Base-by-base conservation (phyloP, 1,140 invertebrate genomes). In the Aphaenogaster rudis region DNA sequence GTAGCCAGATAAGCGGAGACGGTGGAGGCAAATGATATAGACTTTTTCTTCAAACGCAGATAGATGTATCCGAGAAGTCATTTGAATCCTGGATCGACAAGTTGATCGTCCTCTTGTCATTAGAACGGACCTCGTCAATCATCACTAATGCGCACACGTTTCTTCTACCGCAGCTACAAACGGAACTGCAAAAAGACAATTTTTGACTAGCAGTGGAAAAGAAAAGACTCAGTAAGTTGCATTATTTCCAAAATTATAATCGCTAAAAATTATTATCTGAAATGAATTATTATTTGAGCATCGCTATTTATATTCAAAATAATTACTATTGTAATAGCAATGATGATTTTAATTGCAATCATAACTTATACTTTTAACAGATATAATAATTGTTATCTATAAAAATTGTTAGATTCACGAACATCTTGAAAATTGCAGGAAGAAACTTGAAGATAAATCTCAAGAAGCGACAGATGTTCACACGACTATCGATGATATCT, bases 1-100 rank as follows among this genome's bases (percentile, higher is more conserved):
- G 59, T 17, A 39, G n/a, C 1, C 5, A 80, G 84, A 86, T 86
- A 86, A 86, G 21, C 21, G 3, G 9, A 50, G 13, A 59, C 6
- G n/a, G 28, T 67, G 9, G 9, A 64, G 11, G 9, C 36, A 13
- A 67, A 17, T 81, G 52, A 81, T 81, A 69, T 15, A 33, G 50
- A 6, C 11, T 79, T 28, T 67, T 21, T n/a, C 11, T 86, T 67
- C 48, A 69, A 69, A 81, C 39, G 17, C 17, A 86, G 48, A 17
- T 42, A 50, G 48, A 39, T 17, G 63, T 45, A 33, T 4, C 5
- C 42, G 63, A 67, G 48, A 13, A 67, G 9, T 79, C 42, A 80
- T 36, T 80, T n/a, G 57, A 15, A n/a, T 42, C 2, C 17, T 45
- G 33, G n/a, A 36, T 39, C 33, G 39, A 39, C 13, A 28, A 86